Base-by-base conservation (phyloP, 2,797 vertebrate species). In the Sternarchorhynchus goeldii region DNA sequence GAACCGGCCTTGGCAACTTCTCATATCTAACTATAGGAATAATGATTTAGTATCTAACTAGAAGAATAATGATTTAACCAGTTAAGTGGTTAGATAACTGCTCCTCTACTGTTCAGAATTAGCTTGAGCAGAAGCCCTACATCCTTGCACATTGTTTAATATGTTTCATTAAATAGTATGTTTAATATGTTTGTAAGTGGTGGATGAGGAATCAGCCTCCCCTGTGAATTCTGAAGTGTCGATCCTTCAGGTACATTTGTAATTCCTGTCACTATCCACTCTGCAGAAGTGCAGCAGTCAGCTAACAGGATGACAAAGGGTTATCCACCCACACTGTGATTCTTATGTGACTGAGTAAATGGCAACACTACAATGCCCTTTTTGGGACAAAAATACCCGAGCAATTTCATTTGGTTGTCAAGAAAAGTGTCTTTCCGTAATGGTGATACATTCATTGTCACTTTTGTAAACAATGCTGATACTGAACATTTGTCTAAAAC, bases 241-340 rank as follows among this genome's bases (percentile, higher is more conserved):
- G 34, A 39, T 67, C 39, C 21, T 25, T 67, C 56, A 67, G 58
- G 57, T 76, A 68, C 63, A 58, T 76, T 76, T 57, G 20, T 14
- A 53, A 57, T 75, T 66, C 73, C 62, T 20, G 45, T 62, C 62
- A 66, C 73, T 25, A 18, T n/a, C 16, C 17, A 21, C 31, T 65
- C 39, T 36, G 31, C 20, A 31, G 25, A 25, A 39, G n/a, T 18
- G 31, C 50, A 10, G 31, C 34, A 58, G 36, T 76, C 63, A 76
- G 63, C 50, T 76, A 68, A 41, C 58, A 67, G 59, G 60, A 32
- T 64, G 39, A 29, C 32, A 41, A 53, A 58, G 53, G 53, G 31
- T 25, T 76, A 53, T 76, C 75, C 63, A 59, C 64, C 63, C 75
- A 68, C 57, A 34, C 71, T 21, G 31, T 39, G 25, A 29, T n/a